Percentiles rank a stretch among this genome's conserved stretches.
Conservation (phyloP, 2,797 vertebrate genomes). For the Mormyrus hasselquistii region DNA sequence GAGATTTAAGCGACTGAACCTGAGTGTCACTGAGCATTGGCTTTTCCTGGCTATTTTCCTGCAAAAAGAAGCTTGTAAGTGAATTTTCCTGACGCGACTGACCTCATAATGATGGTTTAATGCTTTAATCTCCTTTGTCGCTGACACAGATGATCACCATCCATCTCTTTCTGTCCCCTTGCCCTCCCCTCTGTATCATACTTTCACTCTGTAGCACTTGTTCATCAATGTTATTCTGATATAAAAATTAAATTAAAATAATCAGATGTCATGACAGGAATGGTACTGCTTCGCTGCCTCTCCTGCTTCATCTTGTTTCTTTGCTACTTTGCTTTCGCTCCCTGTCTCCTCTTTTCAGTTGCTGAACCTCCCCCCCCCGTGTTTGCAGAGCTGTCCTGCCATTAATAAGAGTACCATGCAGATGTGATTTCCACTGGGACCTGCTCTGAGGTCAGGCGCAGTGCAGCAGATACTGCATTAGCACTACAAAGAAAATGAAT, state of each 20-base stretch:
- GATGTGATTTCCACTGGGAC: constrained; percentile 22
- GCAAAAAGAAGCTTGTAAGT: not conserved
- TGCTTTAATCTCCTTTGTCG: constrained; percentile 1
- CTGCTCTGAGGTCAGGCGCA: not conserved
- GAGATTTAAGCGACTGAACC: not conserved
- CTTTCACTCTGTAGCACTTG: not conserved
- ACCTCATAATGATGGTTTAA: not conserved
- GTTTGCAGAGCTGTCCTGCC: not conserved
- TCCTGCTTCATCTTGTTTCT: not conserved
- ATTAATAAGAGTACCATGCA: constrained; percentile 5
- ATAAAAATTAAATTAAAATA: not conserved
- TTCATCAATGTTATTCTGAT: not conserved
- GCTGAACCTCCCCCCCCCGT: not conserved
- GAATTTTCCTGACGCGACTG: not conserved
- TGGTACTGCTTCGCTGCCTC: too few species aligned
- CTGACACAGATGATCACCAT: not conserved
- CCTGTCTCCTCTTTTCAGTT: not conserved
- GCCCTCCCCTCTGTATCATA: not conserved
- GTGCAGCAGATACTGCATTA: not conserved
- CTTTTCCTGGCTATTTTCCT: not conserved
- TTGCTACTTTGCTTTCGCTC: not conserved
- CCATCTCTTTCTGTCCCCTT: not conserved
- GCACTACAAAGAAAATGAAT: not conserved
- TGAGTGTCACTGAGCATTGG: not conserved
- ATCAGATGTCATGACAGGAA: not conserved